phyloP scores from a whole-genome alignment of 2,113 vertebrate species.

The Passerina amoena region DNA sequence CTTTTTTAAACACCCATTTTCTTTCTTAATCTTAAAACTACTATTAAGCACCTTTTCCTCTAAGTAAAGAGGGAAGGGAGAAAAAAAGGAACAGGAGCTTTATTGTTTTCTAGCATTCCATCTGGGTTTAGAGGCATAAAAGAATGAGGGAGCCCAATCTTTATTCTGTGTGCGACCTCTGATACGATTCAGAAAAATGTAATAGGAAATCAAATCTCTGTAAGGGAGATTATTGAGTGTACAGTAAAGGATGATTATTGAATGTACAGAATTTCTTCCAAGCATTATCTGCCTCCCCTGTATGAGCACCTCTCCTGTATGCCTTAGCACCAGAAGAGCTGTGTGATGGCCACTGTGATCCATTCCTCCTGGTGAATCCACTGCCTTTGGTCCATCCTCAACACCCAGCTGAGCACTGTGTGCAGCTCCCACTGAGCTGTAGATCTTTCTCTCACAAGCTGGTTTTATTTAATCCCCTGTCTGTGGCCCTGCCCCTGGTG shows the following conservation, averaged over 20 bases:
- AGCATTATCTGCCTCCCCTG: neutral
- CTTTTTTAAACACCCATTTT: constrained; percentile 42
- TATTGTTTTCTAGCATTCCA: neutral
- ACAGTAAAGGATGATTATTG: neutral
- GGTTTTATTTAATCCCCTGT: neutral
- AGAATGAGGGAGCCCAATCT: neutral
- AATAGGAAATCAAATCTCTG: constrained; percentile 15
- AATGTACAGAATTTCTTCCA: neutral
- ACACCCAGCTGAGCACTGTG: neutral
- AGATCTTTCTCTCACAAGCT: neutral
- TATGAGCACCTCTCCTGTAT: neutral
- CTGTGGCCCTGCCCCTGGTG: neutral
- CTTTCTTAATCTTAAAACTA: constrained; percentile 6
- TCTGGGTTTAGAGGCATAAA: neutral
- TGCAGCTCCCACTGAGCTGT: neutral
- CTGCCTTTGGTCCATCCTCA: neutral
- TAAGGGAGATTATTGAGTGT: neutral
- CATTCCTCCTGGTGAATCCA: rapidly evolving
- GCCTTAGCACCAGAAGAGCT: neutral
- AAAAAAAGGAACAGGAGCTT: neutral
- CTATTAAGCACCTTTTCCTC: neutral
- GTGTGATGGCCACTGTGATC: neutral
- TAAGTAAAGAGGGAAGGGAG: rapidly evolving
- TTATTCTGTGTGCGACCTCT: neutral
- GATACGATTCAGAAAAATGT: neutral